Evolutionary conservation across 1,140 invertebrate genomes (phyloP).

Genomic region (Arctopsyche grandis): DNA sequence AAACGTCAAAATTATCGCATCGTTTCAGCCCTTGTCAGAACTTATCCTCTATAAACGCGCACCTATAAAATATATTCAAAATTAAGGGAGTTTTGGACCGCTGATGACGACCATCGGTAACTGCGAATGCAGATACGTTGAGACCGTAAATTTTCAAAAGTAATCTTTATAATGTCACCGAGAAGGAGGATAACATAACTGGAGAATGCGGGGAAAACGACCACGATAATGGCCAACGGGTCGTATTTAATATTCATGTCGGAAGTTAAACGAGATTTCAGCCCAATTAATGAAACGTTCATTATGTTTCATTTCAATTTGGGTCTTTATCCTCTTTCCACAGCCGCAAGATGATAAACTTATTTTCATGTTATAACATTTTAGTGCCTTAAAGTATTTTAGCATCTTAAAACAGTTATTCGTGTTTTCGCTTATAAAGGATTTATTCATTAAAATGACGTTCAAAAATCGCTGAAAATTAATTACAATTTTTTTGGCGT

Average conservation of each 20-base stretch:
- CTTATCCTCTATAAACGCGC: too few species aligned
- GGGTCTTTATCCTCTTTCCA: neutral
- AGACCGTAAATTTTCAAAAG: constrained; percentile 13
- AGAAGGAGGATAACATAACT: neutral
- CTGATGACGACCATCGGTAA: too few species aligned
- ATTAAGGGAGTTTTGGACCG: too few species aligned
- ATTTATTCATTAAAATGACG: too few species aligned
- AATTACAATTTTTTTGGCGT: neutral
- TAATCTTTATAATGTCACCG: constrained; percentile 24
- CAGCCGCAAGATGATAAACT: neutral
- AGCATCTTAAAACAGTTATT: too few species aligned
- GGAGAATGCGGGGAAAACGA: neutral
- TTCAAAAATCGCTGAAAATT: neutral
- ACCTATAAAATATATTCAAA: too few species aligned
- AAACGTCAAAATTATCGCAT: too few species aligned
- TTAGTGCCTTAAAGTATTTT: neutral
- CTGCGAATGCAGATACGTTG: neutral
- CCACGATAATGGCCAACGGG: neutral
- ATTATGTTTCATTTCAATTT: constrained; percentile 24
- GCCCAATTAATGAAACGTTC: constrained; percentile 6
- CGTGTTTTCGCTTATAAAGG: too few species aligned
- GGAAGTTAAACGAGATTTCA: constrained; percentile 1
- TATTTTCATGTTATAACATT: neutral
- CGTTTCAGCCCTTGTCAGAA: too few species aligned
- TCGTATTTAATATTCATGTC: neutral